Percentiles rank a stretch among this genome's conserved stretches.
Conservation (phyloP, 2,888 invertebrate species). For the Pseudolycoriella hygida region DNA sequence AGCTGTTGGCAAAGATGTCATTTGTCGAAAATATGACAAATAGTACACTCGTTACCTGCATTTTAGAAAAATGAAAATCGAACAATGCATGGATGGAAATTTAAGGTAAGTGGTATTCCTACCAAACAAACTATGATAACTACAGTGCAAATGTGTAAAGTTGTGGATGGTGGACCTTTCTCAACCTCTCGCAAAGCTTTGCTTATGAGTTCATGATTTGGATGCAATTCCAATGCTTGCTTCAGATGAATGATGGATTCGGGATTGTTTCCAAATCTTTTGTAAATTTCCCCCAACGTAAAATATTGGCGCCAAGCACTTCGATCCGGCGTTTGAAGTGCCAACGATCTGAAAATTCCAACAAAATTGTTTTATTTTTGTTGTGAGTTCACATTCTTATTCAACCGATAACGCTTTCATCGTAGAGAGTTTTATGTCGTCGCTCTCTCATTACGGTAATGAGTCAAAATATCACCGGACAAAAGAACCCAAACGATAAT, state of each 20-base stretch:
- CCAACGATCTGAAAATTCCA: slow-evolving; percentile 38
- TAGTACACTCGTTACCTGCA: slow-evolving; percentile 64
- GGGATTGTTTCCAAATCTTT: slow-evolving; percentile 77
- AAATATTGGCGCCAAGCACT: slow-evolving; percentile 86
- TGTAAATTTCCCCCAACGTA: slow-evolving; percentile 79
- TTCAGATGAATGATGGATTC: slow-evolving; percentile 70
- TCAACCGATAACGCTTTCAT: too few relatives aligned
- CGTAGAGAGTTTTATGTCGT: too few relatives aligned
- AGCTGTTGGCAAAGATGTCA: slow-evolving; percentile 28
- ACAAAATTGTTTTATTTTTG: neutral
- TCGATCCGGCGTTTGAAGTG: slow-evolving; percentile 68
- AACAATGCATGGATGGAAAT: slow-evolving; percentile 1
- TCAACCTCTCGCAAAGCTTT: slow-evolving; percentile 68
- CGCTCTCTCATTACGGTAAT: too few relatives aligned
- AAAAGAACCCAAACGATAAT: too few relatives aligned
- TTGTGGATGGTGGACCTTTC: slow-evolving; percentile 54
- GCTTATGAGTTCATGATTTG: slow-evolving; percentile 68
- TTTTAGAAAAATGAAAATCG: slow-evolving; percentile 9
- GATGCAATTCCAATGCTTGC: slow-evolving; percentile 67
- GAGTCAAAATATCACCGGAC: too few relatives aligned
- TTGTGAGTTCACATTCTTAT: neutral
- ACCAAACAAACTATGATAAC: slow-evolving; percentile 77
- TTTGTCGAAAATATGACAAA: slow-evolving; percentile 66
- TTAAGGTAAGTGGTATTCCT: slow-evolving; percentile 14
- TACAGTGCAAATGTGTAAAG: slow-evolving; percentile 65